A percentile compares a stretch with the other conserved stretches of the same genome.
phyloP scores from a whole-genome alignment of 2,888 invertebrate species.

The Dryomyza anilis region DNA sequence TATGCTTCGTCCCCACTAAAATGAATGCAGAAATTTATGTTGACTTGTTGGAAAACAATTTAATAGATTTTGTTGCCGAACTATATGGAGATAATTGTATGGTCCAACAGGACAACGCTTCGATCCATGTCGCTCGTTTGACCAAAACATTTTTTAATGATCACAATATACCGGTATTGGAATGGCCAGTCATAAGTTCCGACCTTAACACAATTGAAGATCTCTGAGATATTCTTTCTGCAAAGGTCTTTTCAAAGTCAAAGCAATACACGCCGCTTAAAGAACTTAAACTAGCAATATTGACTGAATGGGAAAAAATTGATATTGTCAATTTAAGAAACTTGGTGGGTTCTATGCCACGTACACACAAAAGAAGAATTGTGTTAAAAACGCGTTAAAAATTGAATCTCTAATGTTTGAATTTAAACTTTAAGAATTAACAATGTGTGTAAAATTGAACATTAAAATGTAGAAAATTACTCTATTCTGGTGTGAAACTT shows the following conservation, averaged over 20 bases:
- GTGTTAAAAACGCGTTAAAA: too few relatives aligned
- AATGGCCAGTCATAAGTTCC: neutral
- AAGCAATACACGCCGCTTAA: neutral
- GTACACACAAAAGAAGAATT: too few relatives aligned
- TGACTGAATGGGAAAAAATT: neutral
- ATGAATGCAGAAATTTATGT: constrained; percentile 4
- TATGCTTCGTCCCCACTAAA: neutral
- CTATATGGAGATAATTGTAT: neutral
- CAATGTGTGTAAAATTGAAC: too few relatives aligned
- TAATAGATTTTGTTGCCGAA: neutral
- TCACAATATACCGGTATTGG: neutral
- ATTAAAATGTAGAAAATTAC: too few relatives aligned
- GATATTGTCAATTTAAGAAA: too few relatives aligned
- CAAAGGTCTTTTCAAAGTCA: neutral
- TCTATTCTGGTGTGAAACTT: too few relatives aligned
- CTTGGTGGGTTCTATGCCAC: too few relatives aligned
- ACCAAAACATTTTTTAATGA: neutral
- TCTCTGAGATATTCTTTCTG: neutral
- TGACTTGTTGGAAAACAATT: neutral
- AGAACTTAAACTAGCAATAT: neutral
- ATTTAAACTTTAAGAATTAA: too few relatives aligned
- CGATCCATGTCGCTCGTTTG: neutral
- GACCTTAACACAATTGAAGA: neutral
- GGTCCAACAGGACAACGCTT: neutral
- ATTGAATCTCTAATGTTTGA: too few relatives aligned